These are phyloP conservation scores for Tonatia bakeri DNA, from an alignment of 2,113 vertebrate species.

Conservation along the genomic window DNA sequence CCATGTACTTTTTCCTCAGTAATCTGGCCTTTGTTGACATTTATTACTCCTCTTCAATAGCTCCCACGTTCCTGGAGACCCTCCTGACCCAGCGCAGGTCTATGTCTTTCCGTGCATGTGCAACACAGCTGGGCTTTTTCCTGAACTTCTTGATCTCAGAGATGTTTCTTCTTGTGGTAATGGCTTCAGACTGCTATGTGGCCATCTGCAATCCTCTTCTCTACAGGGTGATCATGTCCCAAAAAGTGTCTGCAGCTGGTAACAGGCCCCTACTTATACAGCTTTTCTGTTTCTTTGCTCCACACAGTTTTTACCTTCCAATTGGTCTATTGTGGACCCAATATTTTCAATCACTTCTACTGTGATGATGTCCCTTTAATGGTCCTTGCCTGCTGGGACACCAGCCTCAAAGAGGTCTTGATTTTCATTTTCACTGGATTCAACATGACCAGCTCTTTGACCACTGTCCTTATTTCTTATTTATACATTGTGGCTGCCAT, in stretches of 20 bases:
- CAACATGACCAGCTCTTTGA: conserved; percentile 44
- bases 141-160: conserved; percentile 44
- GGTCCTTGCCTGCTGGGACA: conserved; percentile 43
- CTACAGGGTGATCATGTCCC: conserved; percentile 40
- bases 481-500: background rate
- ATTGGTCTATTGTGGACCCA: conserved; percentile 36
- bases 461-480: conserved; percentile 25
- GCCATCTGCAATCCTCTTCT: conserved; percentile 45
- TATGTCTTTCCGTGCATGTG: conserved; percentile 36
- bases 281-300: conserved; percentile 52
- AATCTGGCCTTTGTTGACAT: conserved; percentile 58
- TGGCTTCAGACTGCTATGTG: background rate
- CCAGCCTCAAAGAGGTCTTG: conserved; percentile 53
- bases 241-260: conserved; percentile 6
- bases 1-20: conserved; percentile 63
- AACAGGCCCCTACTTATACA: background rate
- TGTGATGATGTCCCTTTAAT: conserved; percentile 56
- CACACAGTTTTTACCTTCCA: conserved; percentile 37
- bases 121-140: conserved; percentile 33
- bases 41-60: conserved; percentile 27
- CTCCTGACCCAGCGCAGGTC: background rate
- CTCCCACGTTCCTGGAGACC: conserved; percentile 31
- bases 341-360: conserved; percentile 55
- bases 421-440: conserved; percentile 58
- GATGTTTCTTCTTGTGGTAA: conserved; percentile 37